Conservation (phyloP, 1,140 invertebrate genomes). For the Hylaeus volcanicus region DNA sequence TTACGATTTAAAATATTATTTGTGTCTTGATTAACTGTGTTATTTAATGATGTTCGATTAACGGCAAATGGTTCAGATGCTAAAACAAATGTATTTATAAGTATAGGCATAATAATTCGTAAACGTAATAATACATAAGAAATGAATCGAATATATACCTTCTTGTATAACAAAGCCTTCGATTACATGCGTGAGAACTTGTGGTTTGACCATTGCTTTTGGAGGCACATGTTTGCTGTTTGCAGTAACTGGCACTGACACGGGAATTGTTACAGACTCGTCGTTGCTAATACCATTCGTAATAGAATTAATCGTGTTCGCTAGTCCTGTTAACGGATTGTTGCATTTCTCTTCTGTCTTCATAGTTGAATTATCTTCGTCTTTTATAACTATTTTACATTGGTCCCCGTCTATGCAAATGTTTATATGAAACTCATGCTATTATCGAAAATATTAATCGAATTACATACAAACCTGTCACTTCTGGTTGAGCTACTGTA, state of each 20-base stretch:
- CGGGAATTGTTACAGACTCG: constrained; percentile 49
- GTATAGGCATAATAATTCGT: neutral
- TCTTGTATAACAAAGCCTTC: constrained; percentile 99
- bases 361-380: constrained; percentile 49
- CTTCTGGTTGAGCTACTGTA: constrained; percentile 37
- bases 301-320: constrained; percentile 78
- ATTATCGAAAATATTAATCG: neutral
- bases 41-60: constrained; percentile 83
- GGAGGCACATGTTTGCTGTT: constrained; percentile 86
- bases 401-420: constrained; percentile 61
- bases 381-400: constrained; percentile 62
- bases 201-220: constrained; percentile 97
- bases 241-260: constrained; percentile 67
- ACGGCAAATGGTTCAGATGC: constrained; percentile 94
- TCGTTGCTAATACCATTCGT: constrained; percentile 74
- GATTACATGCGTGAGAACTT: constrained; percentile 97
- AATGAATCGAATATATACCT: constrained; percentile 74
- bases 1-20: constrained; percentile 76
- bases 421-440: neutral
- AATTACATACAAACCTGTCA: constrained; percentile 46
- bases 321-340: constrained; percentile 76
- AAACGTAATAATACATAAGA: neutral
- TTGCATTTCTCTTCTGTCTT: constrained; percentile 75
- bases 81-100: constrained; percentile 52
- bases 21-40: constrained; percentile 78